A percentile compares a stretch with the other conserved stretches of the same genome.
These are phyloP conservation scores for Panonychus citri DNA, from an alignment of 1,140 invertebrate genomes.

Conservation along the genomic window DNA sequence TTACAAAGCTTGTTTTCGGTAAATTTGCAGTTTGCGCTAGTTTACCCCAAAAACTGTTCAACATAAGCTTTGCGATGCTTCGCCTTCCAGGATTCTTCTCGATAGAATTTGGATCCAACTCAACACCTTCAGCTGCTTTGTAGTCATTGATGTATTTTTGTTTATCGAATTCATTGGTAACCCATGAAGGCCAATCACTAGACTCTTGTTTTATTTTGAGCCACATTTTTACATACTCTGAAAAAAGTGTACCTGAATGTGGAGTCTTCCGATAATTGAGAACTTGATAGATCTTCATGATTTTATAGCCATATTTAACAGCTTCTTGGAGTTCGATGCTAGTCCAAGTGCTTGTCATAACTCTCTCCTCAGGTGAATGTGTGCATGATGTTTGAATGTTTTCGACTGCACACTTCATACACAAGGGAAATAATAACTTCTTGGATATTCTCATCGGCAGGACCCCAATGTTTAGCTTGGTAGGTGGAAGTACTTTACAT, in stretches of 20 bases:
- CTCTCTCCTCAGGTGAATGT: conserved; percentile 18
- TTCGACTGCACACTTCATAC: conserved; percentile 11
- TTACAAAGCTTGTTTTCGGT: conserved; percentile 17
- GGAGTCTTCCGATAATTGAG: conserved; percentile 19
- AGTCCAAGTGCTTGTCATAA: conserved; percentile 21
- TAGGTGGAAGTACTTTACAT: conserved; percentile 14
- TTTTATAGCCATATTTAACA: conserved; percentile 18
- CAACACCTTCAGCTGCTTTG: background rate
- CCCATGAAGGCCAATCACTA: background rate
- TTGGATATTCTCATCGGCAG: conserved; percentile 5
- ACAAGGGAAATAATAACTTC: conserved; percentile 15
- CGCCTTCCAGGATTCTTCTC: conserved; percentile 19
- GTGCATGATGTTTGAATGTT: conserved; percentile 4
- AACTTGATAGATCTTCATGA: conserved; percentile 21
- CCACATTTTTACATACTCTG: too few species aligned
- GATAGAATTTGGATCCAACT: conserved; percentile 13
- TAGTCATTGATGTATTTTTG: background rate
- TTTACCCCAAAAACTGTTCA: conserved; percentile 19
- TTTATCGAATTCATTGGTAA: background rate
- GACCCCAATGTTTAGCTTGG: conserved; percentile 10
- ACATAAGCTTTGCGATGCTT: conserved; percentile 13
- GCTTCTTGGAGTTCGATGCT: conserved; percentile 21
- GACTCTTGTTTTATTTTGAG: background rate
- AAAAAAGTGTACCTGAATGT: too few species aligned
- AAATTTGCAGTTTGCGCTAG: conserved; percentile 17